Evolutionary conservation across 2,888 invertebrate species (phyloP), one percentile per base, ranked within the genome.

Genomic region (Lycophotia porphyrea): DNA sequence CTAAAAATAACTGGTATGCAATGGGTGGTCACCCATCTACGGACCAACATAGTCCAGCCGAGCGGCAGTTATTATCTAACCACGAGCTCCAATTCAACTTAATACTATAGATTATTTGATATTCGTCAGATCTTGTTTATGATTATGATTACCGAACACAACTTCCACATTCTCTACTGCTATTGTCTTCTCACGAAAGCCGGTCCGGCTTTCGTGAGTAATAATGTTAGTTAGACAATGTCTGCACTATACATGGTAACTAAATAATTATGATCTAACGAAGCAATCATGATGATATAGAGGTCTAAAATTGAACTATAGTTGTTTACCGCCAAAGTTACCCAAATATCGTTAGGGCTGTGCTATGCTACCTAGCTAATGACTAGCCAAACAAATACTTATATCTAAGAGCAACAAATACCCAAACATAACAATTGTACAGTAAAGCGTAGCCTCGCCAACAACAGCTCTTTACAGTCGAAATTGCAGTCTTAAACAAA

Each of bases 251-350:
- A 61, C n/a, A 69, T 47, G 39, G 47, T 61, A 71, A 70, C 63
- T 67, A 72, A 77, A 72, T 84, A 71, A 74, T 77, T 69, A 72
- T 58, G 49, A 78, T 82, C 58, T 52, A 60, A 70, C 66, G 44
- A 70, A 69, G 70, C 63, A 74, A 64, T 58, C 64, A 73, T 58
- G 31, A 65, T 74, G 68, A 84, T 76, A 64, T 71, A 84, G 76
- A 72, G 72, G 71, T 77, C 82, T 71, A 72, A 82, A 81, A 82
- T 84, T 77, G 69, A 87, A 83, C 73, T 74, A 76, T 87, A 89
- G 81, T 89, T 88, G 89, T 89, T 88, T 87, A 86, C 84, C 76
- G 77, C 72, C 76, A 58, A 89, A 90, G 85, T 90, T 89, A 76
- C 78, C 65, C 47, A 42, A 71, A 74, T 84, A 82, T 70, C 85